Percentiles rank a stretch among this genome's conserved stretches.
phyloP scores from a whole-genome alignment of 2,888 invertebrate genomes.

The Megamerina dolium region DNA sequence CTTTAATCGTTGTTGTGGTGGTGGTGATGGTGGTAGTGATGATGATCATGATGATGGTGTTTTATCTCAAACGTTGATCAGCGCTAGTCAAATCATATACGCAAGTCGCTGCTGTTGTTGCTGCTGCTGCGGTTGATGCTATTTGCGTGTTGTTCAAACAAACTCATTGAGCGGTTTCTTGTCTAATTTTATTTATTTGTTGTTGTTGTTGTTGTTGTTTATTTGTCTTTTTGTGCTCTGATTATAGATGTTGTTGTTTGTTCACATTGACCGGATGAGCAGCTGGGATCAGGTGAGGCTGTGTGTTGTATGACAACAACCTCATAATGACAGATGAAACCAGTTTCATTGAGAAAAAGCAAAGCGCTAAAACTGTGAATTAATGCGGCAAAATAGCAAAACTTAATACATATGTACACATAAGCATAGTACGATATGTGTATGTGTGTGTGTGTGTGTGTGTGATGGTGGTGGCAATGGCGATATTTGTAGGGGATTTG shows the following conservation, averaged over 20 bases:
- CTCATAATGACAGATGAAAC: constrained; percentile 26
- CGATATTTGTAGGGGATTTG: too few relatives aligned
- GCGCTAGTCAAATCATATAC: too few relatives aligned
- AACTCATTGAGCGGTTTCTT: constrained; percentile 17
- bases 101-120: not conserved
- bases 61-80: too few relatives aligned
- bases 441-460: constrained; percentile 19
- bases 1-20: too few relatives aligned
- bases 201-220: too few relatives aligned
- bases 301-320: constrained; percentile 38
- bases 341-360: constrained; percentile 45
- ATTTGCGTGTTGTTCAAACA: constrained; percentile 8
- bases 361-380: constrained; percentile 31
- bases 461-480: not conserved
- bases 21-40: constrained; percentile 5
- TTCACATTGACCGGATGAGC: constrained; percentile 38
- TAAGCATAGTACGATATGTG: constrained; percentile 14
- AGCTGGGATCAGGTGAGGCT: constrained; percentile 44
- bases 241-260: too few relatives aligned
- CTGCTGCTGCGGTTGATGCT: not conserved
- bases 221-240: too few relatives aligned
- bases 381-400: constrained; percentile 20
- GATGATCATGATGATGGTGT: too few relatives aligned
- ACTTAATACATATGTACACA: not conserved
- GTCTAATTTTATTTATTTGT: constrained; percentile 7